These are phyloP conservation scores for Phylloscopus trochilus DNA, from an alignment of 2,113 vertebrate species.

Conservation along the genomic window DNA sequence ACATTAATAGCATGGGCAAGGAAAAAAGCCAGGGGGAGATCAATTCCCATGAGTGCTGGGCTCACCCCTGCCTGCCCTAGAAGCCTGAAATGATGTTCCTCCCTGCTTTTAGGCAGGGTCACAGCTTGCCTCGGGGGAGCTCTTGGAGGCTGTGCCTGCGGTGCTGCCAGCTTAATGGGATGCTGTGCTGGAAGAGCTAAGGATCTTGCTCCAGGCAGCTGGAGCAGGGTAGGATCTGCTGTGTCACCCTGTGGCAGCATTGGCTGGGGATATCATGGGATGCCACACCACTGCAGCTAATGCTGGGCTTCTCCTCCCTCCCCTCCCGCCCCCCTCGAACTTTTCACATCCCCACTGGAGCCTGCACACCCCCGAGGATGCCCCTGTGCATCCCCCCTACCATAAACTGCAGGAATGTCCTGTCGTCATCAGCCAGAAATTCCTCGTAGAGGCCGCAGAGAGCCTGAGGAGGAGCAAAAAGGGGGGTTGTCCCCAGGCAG, in stretches of 20 bases:
- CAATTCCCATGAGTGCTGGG: background rate
- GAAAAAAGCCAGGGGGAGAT: background rate
- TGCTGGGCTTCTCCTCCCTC: background rate
- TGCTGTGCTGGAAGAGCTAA: background rate
- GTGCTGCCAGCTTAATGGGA: accelerated
- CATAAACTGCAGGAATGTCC: slow-evolving; percentile 67
- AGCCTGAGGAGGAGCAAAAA: slow-evolving; percentile 51
- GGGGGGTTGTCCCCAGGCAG: background rate
- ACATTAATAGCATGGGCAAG: background rate
- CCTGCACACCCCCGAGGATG: accelerated
- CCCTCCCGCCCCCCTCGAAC: background rate
- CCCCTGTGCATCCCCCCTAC: slow-evolving; percentile 23
- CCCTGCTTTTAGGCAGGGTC: background rate
- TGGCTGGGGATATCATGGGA: accelerated
- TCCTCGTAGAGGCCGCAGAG: slow-evolving; percentile 64
- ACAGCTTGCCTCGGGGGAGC: background rate
- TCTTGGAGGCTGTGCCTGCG: background rate
- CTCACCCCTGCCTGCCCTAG: background rate
- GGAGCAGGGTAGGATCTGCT: background rate
- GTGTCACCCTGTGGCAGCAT: accelerated
- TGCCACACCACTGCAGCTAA: background rate
- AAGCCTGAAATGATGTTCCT: background rate
- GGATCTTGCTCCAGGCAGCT: background rate
- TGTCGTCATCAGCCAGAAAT: slow-evolving; percentile 69
- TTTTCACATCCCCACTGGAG: background rate